Conservation (phyloP, 2,888 invertebrate genomes). For the Pollenia griseotomentosa region DNA sequence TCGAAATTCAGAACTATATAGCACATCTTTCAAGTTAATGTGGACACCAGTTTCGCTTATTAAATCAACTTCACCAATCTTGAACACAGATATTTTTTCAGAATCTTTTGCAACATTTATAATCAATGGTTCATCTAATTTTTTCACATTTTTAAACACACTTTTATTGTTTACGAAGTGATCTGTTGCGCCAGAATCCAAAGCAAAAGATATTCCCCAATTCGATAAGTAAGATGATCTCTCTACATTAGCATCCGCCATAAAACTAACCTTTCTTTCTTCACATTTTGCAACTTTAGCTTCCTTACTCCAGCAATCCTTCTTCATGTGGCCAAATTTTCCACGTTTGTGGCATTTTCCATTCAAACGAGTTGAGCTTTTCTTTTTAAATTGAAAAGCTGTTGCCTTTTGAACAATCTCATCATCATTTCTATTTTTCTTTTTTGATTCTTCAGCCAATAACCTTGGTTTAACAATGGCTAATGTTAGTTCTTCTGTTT, state of each 20-base stretch:
- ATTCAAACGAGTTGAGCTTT: conserved; percentile 14
- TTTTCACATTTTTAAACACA: not conserved
- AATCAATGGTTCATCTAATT: not conserved
- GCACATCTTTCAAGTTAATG: conserved; percentile 31
- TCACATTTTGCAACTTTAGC: not conserved
- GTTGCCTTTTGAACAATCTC: conserved; percentile 22
- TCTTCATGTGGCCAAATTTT: conserved; percentile 50
- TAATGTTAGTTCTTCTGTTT: not conserved
- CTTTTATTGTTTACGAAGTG: conserved; percentile 23
- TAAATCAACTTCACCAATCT: not conserved
- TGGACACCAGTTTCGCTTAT: conserved; percentile 10
- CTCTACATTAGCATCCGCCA: not conserved
- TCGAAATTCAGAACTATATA: conserved; percentile 42
- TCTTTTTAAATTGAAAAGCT: conserved; percentile 26
- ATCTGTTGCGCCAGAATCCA: conserved; percentile 38
- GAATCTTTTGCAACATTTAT: conserved; percentile 22
- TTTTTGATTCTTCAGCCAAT: conserved; percentile 29
- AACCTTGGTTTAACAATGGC: conserved; percentile 13
- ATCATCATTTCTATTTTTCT: not conserved
- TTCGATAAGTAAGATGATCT: too few relatives aligned
- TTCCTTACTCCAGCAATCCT: conserved; percentile 30
- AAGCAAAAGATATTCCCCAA: not conserved
- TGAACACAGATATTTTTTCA: conserved; percentile 1
- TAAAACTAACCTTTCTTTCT: not conserved
- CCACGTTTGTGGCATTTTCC: conserved; percentile 44